A percentile compares a stretch with the other conserved stretches of the same genome.
phyloP scores from a whole-genome alignment of 2,888 invertebrate species.

The Proisotoma minuta region DNA sequence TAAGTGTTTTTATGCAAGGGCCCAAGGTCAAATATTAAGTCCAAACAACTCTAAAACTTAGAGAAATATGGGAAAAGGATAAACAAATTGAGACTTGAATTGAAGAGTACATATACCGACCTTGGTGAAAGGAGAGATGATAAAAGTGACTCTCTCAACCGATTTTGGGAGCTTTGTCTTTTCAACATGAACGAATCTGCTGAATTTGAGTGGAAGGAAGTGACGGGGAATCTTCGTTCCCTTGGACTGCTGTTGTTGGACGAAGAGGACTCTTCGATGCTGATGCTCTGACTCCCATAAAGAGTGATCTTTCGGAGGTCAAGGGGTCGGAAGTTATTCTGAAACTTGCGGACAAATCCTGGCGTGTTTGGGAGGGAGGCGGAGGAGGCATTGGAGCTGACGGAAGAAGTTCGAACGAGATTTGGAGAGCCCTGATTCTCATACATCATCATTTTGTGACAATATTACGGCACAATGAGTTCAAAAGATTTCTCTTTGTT shows the following conservation, averaged over 20 bases:
- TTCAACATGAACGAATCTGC: conserved; percentile 44
- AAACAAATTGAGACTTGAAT: too few species aligned
- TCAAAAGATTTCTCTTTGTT: too few species aligned
- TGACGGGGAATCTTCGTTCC: conserved; percentile 26
- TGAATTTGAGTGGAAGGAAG: conserved; percentile 33
- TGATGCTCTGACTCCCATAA: conserved; percentile 35
- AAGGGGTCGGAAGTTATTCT: conserved; percentile 44
- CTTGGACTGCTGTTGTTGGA: conserved; percentile 40
- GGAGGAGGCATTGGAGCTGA: background rate
- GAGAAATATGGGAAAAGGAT: too few species aligned
- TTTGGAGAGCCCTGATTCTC: conserved; percentile 16
- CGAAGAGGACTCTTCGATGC: conserved; percentile 19
- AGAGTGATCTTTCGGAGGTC: conserved; percentile 43
- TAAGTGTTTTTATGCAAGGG: too few species aligned
- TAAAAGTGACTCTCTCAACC: conserved; percentile 42
- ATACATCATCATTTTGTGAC: conserved; percentile 41
- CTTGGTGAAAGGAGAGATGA: conserved; percentile 45
- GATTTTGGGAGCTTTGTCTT: conserved; percentile 44
- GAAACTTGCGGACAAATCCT: conserved; percentile 43
- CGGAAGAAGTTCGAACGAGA: conserved; percentile 9
- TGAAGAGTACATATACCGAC: conserved; percentile 17
- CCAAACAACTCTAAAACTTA: too few species aligned
- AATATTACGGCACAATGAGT: too few species aligned
- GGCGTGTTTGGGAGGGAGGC: conserved; percentile 40
- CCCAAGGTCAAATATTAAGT: too few species aligned